phyloP scores from a whole-genome alignment of 1,140 invertebrate species.

The Chionoecetes opilio region DNA sequence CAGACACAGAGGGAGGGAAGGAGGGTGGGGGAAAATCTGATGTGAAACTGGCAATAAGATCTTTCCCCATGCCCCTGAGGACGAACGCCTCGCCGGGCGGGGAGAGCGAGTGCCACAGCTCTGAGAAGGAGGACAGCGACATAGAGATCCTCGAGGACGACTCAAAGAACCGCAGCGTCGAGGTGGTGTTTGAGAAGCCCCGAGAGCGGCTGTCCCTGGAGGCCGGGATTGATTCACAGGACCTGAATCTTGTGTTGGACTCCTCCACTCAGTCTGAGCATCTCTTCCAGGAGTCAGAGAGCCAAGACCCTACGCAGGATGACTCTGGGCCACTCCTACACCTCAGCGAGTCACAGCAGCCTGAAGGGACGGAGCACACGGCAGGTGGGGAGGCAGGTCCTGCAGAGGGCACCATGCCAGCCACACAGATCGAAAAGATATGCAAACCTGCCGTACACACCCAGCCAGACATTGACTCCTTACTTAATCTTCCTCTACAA shows the following conservation, averaged over 20 bases:
- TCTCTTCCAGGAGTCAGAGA: not conserved
- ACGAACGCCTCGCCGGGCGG: slow-evolving; percentile 40
- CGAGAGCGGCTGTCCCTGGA: slow-evolving; percentile 20
- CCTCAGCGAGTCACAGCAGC: slow-evolving; percentile 48
- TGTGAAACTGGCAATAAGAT: slow-evolving; percentile 51
- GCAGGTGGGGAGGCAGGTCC: not conserved
- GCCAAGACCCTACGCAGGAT: not conserved
- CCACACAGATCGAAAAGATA: slow-evolving; percentile 70
- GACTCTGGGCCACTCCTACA: slow-evolving; percentile 52
- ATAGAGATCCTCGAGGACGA: slow-evolving; percentile 70
- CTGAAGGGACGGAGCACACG: not conserved
- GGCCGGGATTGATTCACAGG: slow-evolving; percentile 63
- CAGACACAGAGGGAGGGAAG: not conserved
- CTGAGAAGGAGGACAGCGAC: slow-evolving; percentile 71
- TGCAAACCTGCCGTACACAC: slow-evolving; percentile 60
- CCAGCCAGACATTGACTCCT: slow-evolving; percentile 71
- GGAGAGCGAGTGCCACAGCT: slow-evolving; percentile 43
- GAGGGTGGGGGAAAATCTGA: not conserved
- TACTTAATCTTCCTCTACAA: slow-evolving; percentile 58
- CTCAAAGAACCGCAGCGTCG: slow-evolving; percentile 64
- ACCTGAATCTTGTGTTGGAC: slow-evolving; percentile 62
- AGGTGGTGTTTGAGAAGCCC: slow-evolving; percentile 69
- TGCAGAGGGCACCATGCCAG: slow-evolving; percentile 56
- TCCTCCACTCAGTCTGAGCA: slow-evolving; percentile 51
- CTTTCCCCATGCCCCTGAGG: slow-evolving; percentile 50